Evolutionary conservation across 2,888 invertebrate genomes (phyloP).

Genomic region (Heliconius ismenius): DNA sequence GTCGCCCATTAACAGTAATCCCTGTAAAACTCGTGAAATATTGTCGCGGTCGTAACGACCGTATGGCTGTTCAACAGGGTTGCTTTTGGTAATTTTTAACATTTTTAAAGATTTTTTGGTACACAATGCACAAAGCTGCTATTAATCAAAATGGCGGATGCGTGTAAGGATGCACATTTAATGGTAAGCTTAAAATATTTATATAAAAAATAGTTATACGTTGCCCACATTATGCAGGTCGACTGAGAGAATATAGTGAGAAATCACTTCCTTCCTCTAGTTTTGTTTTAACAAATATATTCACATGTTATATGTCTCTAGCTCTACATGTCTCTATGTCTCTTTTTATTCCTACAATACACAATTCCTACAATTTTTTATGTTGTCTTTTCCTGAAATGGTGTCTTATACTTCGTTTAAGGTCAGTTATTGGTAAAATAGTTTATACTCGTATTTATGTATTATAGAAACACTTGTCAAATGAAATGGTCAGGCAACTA

Average conservation of each 20-base stretch:
- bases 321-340: no score
- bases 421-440: background rate
- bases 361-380: no score
- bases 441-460: background rate
- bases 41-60: slow-evolving; percentile 46
- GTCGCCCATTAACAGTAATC: slow-evolving; percentile 69
- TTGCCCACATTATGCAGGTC: background rate
- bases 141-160: slow-evolving; percentile 62
- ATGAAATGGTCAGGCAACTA: background rate
- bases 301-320: background rate
- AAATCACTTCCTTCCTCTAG: background rate
- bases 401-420: background rate
- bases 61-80: slow-evolving; percentile 50
- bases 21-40: slow-evolving; percentile 59
- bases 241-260: background rate
- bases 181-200: slow-evolving; percentile 8
- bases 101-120: slow-evolving; percentile 62
- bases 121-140: slow-evolving; percentile 54
- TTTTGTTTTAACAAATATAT: background rate
- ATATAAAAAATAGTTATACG: slow-evolving; percentile 1
- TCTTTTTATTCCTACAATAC: no score
- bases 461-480: background rate
- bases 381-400: no score
- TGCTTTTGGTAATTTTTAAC: slow-evolving; percentile 53
- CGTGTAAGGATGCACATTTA: slow-evolving; percentile 30